Evolutionary conservation across 2,113 vertebrate genomes (phyloP), one percentile per base, ranked within the genome.

Genomic region (Typhlomys cinereus): DNA sequence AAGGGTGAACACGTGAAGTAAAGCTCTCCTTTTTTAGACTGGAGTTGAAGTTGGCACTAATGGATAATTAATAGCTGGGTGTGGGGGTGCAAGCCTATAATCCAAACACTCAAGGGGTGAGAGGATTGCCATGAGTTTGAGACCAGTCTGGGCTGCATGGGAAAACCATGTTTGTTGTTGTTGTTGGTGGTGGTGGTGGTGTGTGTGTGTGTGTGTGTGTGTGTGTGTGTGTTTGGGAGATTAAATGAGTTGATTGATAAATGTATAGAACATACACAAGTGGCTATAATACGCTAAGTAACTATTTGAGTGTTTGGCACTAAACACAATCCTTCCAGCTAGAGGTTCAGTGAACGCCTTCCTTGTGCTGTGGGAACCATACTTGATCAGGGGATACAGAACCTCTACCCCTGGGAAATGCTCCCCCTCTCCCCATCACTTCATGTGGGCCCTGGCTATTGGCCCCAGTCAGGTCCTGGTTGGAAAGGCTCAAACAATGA

Each of bases 401-500:
- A 34, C 31, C 2, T 4, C 14, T 73, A 44, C n/a, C n/a, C 83
- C 23, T 2, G 5, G 4, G 59, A 50, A 7, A 1, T 27, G 21
- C 8, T 81, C 31, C 36, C 31, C 29, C 4, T 66, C 17, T n/a
- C 34, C 34, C 15, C 9, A 10, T 36, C 29, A 4, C 39, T 29
- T 84, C 36, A 20, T 78, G 17, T 46, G n/a, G 29, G n/a, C 44
- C 48, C 31, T 59, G 59, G 71, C 46, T 9, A 48, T 39, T 8
- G 7, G 57, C 41, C 11, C 34, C 39, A 17, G 34, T 25, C 52
- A 74, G 62, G 73, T 89, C 52, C 61, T 21, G 75, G 54, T 57
- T 76, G 76, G 79, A 88, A 44, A 89, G 34, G 31, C 91, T 36
- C 46, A 27, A 50, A 82, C 74, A 90, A 83, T 92, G 52, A 4